A percentile compares a stretch with the other conserved stretches of the same genome.
Evolutionary conservation across 1,140 invertebrate species (phyloP).

Genomic region (Brachionus rubens): DNA sequence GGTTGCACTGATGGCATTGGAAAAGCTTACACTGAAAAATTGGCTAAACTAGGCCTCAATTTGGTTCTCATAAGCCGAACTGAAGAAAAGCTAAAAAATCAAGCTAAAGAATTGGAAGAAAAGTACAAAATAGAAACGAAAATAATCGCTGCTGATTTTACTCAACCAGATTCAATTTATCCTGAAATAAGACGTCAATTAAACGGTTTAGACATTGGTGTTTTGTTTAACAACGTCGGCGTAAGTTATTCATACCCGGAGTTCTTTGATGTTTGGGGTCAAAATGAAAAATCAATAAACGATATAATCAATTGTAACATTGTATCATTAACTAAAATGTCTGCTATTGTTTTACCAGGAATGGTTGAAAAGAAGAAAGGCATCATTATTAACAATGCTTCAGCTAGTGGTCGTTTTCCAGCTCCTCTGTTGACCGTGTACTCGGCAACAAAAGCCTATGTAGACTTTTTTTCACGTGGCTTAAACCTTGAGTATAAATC

Average conservation of each 20-base stretch:
- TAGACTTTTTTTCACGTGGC: conserved; percentile 46
- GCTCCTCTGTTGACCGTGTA: conserved; percentile 81
- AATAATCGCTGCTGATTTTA: conserved; percentile 80
- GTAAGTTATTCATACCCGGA: conserved; percentile 81
- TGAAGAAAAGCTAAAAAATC: conserved; percentile 72
- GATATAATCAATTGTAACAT: conserved; percentile 72
- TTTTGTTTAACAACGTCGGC: conserved; percentile 92
- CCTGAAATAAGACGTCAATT: conserved; percentile 72
- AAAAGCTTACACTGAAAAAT: conserved; percentile 76
- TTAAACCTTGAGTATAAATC: background rate
- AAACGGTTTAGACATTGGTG: conserved; percentile 76
- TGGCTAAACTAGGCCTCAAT: conserved; percentile 70
- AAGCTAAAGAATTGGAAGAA: conserved; percentile 73
- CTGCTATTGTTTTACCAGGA: conserved; percentile 74
- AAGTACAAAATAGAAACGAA: conserved; percentile 74
- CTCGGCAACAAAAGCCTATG: conserved; percentile 75
- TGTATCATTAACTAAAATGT: conserved; percentile 74
- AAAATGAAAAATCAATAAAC: conserved; percentile 51
- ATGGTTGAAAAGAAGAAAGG: conserved; percentile 82
- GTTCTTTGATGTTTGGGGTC: conserved; percentile 61
- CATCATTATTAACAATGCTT: conserved; percentile 86
- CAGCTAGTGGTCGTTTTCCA: conserved; percentile 74
- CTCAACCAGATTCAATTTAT: conserved; percentile 69
- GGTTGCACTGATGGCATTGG: conserved; percentile 87
- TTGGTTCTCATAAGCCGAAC: conserved; percentile 83